These are phyloP conservation scores for Amia ocellicauda DNA, from an alignment of 2,113 vertebrate genomes.

Conservation along the genomic window DNA sequence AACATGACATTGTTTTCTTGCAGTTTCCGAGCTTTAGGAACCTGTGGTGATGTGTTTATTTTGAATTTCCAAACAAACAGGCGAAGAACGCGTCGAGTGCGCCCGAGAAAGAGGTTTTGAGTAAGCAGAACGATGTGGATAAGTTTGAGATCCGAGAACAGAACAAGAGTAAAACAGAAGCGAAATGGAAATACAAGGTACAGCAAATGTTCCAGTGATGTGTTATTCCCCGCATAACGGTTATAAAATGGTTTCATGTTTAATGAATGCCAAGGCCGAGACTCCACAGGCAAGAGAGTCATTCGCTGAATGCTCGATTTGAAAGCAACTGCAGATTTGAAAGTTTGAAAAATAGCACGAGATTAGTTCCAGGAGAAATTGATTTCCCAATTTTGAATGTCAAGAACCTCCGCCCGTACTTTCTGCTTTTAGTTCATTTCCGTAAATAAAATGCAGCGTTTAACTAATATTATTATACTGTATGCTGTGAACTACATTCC, in stretches of 20 bases:
- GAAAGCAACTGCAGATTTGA: no score
- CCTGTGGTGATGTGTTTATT: not conserved
- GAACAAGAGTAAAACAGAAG: constrained; percentile 93
- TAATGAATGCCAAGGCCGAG: no score
- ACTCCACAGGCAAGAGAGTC: no score
- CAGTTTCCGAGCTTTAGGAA: not conserved
- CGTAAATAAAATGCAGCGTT: constrained; percentile 38
- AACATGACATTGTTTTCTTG: no score
- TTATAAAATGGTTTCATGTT: no score
- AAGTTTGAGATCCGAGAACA: constrained; percentile 92
- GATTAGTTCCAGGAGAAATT: no score
- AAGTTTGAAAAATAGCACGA: no score
- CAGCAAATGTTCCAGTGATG: constrained; percentile 16
- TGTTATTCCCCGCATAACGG: no score
- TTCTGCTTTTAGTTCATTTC: constrained; percentile 49
- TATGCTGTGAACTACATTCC: constrained; percentile 41
- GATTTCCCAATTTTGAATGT: no score
- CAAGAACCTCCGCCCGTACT: no score
- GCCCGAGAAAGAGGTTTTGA: constrained; percentile 75
- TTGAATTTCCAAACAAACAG: constrained; percentile 57
- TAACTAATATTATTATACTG: constrained; percentile 47
- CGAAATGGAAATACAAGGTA: constrained; percentile 99
- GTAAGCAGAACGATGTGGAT: constrained; percentile 82
- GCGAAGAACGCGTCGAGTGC: constrained; percentile 79
- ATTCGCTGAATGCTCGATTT: no score